Conservation (phyloP, 92 coral and sea anemone species). For the Anthopleura xanthogrammica region DNA sequence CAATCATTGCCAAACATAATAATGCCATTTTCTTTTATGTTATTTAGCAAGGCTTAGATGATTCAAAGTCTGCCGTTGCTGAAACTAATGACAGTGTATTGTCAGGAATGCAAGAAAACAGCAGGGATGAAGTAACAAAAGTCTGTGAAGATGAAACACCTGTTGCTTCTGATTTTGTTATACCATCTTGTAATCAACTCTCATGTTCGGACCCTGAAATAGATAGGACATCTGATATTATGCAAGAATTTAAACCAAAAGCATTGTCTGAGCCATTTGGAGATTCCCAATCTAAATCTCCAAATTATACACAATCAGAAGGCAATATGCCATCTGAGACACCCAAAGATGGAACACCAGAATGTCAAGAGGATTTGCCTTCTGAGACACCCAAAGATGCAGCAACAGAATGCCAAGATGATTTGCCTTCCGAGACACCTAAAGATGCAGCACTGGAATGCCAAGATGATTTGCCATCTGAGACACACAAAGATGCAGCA, state of each 20-base stretch:
- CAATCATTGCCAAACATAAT: neutral
- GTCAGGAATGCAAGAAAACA: neutral
- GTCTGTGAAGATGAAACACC: neutral
- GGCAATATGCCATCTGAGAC: neutral
- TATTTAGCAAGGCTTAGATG: slow-evolving; percentile 15
- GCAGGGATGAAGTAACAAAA: neutral
- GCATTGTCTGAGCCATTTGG: neutral
- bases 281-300: neutral
- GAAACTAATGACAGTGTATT: neutral
- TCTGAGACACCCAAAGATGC: neutral
- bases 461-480: neutral
- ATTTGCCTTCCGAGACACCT: neutral
- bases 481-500: neutral
- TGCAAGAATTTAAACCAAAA: neutral
- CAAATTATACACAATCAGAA: neutral
- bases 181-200: neutral
- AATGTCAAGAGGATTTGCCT: neutral
- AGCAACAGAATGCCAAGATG: neutral
- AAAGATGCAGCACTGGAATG: neutral
- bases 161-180: neutral
- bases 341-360: neutral
- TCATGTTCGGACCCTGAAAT: neutral
- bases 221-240: neutral
- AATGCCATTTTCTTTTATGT: slow-evolving; percentile 15
- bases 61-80: neutral